Base-by-base conservation (phyloP, 2,113 vertebrate genomes). In the Oreocharis arfaki region DNA sequence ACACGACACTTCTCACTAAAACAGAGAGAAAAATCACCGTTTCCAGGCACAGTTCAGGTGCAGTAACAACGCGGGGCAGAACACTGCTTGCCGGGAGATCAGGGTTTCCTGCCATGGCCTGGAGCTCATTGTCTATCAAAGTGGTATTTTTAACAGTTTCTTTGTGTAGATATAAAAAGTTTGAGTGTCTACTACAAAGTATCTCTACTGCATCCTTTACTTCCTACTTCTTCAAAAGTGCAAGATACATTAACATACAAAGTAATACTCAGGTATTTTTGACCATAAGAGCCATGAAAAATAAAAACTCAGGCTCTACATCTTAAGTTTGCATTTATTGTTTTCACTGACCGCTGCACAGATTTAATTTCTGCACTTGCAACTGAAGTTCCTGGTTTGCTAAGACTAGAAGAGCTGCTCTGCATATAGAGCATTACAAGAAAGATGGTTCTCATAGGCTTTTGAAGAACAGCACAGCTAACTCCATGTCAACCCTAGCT, bases 1-100 rank as follows among this genome's bases (percentile, higher is more conserved):
- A 98, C 98, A 3, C 99, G 98, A 55, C 99, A 99, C 94, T 99
- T 99, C 97, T 99, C 99, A 96, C 99, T 99, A 32, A 27, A 92
- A 90, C 64, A 86, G 39, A 83, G 44, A 41, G 4, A 2, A 21
- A 50, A 73, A 30, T 12, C 19, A 59, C 10, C 28, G 13, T 16
- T 75, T 47, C 14, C 74, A 77, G 39, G 35, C 46, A 23, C 57
- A 9, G 33, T 3, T 39, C 28, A 52, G 57, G 7, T 8, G n/a
- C 27, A 74, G 35, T 3, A n/a, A 63, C 46, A 42, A 14, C 0
- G 1, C 13, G 2, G 24, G 15, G 24, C 79, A 75, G 57, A 33
- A 9, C 5, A 8, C 21, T n/a, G 68, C 86, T 61, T 56, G 8
- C 32, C 33, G 59, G 23, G 12, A 30, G 18, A 17, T 19, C 4